phyloP scores from a whole-genome alignment of 2,888 invertebrate species.

The Pseudoips prasinana region DNA sequence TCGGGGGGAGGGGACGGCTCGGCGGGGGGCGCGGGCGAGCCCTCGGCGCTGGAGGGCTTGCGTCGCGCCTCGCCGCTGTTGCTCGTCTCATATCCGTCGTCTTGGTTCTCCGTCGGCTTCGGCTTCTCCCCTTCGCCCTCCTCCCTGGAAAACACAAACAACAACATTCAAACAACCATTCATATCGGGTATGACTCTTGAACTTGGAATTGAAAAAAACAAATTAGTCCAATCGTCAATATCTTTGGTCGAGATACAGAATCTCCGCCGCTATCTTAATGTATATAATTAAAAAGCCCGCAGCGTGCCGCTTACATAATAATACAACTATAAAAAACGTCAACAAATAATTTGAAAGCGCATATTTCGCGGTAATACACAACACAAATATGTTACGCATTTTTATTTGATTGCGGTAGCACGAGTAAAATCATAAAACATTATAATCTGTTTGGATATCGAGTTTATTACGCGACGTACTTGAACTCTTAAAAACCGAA shows the following conservation, averaged over 20 bases:
- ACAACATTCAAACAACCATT: neutral
- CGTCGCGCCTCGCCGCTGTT: conserved; percentile 83
- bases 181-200: no score
- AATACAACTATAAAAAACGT: no score
- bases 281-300: conserved; percentile 3
- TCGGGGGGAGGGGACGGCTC: conserved; percentile 51
- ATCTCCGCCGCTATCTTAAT: no score
- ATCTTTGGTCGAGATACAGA: no score
- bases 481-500: no score
- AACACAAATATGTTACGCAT: conserved; percentile 24
- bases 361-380: conserved; percentile 19
- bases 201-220: no score
- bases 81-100: conserved; percentile 95
- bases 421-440: conserved; percentile 8
- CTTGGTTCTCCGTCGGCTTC: conserved; percentile 87
- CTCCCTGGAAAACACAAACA: conserved; percentile 54
- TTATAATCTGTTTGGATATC: conserved; percentile 14
- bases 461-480: no score
- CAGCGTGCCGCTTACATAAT: conserved; percentile 5
- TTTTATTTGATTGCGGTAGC: conserved; percentile 22
- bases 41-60: conserved; percentile 63
- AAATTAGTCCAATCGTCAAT: no score
- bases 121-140: conserved; percentile 77
- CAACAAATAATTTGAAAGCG: conserved; percentile 6
- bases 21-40: conserved; percentile 56